Conservation (phyloP, 64 coral and sea anemone genomes). For the Pachyseris speciosa region DNA sequence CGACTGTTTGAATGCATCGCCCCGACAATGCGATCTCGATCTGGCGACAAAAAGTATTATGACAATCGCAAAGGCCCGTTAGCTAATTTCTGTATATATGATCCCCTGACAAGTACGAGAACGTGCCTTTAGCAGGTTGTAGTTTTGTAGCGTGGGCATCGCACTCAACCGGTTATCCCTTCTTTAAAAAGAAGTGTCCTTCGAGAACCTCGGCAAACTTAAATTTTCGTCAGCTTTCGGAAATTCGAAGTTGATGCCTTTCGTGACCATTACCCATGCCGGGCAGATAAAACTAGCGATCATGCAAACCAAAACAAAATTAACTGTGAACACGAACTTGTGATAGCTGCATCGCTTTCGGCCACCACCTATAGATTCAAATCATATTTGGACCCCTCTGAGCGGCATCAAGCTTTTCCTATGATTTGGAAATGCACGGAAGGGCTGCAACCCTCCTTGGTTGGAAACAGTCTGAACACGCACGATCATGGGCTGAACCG, state of each 20-base stretch:
- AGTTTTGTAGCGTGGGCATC: not conserved
- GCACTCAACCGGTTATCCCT: not conserved
- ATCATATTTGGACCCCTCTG: not conserved
- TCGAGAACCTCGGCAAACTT: not conserved
- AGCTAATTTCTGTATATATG: not conserved
- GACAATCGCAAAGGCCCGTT: not conserved
- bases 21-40: not conserved
- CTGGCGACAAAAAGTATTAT: not conserved
- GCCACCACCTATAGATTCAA: not conserved
- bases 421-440: not conserved
- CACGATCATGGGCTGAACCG: not conserved
- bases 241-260: not conserved
- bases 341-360: not conserved
- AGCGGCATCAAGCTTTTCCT: not conserved
- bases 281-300: not conserved
- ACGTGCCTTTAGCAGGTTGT: not conserved
- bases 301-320: constrained; percentile 19
- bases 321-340: not conserved
- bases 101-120: not conserved
- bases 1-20: not conserved
- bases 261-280: not conserved
- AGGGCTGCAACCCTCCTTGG: too few relatives aligned
- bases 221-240: not conserved
- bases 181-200: not conserved
- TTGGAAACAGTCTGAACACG: too few relatives aligned